Base-by-base conservation (phyloP, 2,113 vertebrate genomes). In the Protomyctophum bolini region DNA sequence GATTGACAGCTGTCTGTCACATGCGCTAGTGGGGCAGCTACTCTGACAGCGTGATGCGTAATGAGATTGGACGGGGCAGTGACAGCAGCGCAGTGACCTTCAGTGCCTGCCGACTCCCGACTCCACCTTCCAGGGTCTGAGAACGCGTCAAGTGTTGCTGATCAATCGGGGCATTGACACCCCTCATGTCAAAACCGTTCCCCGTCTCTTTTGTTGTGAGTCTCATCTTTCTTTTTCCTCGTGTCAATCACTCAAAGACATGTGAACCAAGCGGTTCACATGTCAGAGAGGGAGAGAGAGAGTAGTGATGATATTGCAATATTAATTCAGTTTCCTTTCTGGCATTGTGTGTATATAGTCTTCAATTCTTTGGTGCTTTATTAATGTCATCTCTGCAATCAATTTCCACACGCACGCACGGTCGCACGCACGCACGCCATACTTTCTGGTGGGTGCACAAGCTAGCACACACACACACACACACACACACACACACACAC, bases 51-150 rank as follows among this genome's bases (percentile, higher is more conserved):
- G 10, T 83, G 75, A 87, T 77, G 73, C 33, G 72, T 93, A 93
- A 93, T 91, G 70, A 58, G 81, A 85, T 85, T 72, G 91, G 93
- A 92, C 93, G 88, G 83, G 71, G 84, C 87, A 87, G 86, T 92
- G 92, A 94, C 91, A 91, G 91, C 48, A n/a, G 80, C 87, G 86
- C 87, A 83, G 83, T 93, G 92, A 94, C 92, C 92, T 94, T 94
- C 91, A 93, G 89, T 90, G 89, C 89, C 84, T 84, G 85, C 77
- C 78, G 78, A 75, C 79, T 81, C 79, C 84, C 83, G 83, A 89
- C 87, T 86, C 86, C 86, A 91, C 83, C 89, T 92, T 70, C 66
- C 81, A 66, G 76, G 82, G 75, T 58, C 81, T 89, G 74, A 82
- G 86, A 89, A 80, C 81, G 81, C 86, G 90, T 84, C 88, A 84